Evolutionary conservation across 2,113 vertebrate species (phyloP).

Genomic region (Scalopus aquaticus): DNA sequence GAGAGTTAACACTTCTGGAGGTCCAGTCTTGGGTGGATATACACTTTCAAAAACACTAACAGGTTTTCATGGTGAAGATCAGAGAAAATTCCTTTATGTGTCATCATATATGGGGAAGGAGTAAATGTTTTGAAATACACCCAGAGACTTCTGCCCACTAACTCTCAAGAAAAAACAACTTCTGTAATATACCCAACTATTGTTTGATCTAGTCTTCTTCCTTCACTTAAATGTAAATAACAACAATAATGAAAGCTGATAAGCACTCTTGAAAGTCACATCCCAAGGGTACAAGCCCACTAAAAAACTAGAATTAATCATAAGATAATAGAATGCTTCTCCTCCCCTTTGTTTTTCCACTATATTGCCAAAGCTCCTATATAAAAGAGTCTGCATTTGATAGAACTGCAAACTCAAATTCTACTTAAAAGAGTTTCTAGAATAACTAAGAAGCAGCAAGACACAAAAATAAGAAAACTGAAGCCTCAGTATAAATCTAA

Average conservation of each 20-base stretch:
- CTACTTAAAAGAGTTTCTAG: background rate
- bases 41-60: background rate
- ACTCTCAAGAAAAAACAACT: background rate
- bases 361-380: background rate
- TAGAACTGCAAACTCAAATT: background rate
- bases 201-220: background rate
- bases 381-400: background rate
- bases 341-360: background rate
- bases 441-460: background rate
- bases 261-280: background rate
- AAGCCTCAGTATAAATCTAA: background rate
- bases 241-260: background rate
- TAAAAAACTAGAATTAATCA: background rate
- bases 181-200: background rate
- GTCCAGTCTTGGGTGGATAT: background rate
- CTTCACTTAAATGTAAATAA: background rate
- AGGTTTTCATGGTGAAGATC: background rate
- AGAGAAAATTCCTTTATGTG: background rate
- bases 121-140: background rate
- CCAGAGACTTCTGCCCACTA: background rate
- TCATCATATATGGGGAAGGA: background rate
- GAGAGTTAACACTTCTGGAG: background rate
- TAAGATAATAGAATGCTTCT: background rate
- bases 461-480: background rate
- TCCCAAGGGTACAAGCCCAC: background rate